Percentiles rank a stretch among this genome's conserved stretches.
phyloP scores from a whole-genome alignment of 2,888 invertebrate genomes.

The Caenorhabditis zanzibari region DNA sequence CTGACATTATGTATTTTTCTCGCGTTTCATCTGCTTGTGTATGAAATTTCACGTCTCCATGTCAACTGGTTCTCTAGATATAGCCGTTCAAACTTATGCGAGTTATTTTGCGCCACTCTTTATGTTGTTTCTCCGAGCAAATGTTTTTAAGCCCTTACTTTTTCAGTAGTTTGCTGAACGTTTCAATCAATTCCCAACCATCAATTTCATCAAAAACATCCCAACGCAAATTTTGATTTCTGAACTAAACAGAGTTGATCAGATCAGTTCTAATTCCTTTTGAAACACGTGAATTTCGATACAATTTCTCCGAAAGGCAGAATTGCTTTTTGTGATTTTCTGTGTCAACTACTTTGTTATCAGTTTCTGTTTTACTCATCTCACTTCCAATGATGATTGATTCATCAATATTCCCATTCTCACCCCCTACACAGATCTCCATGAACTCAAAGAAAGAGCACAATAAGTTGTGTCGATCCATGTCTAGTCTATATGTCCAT shows the following conservation, averaged over 20 bases:
- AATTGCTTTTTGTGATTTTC: slow-evolving; percentile 16
- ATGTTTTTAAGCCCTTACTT: too few species aligned
- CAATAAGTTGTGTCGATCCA: not conserved
- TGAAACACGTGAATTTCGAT: not conserved
- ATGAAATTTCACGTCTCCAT: too few species aligned
- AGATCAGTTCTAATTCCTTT: not conserved
- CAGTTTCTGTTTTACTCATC: slow-evolving; percentile 26
- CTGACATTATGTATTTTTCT: too few species aligned
- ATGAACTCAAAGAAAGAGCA: not conserved
- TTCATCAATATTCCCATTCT: not conserved
- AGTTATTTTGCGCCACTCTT: too few species aligned
- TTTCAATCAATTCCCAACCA: not conserved
- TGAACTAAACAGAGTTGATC: not conserved
- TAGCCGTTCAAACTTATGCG: too few species aligned
- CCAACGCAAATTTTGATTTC: not conserved
- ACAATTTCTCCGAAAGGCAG: slow-evolving; percentile 8
- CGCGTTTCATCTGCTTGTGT: too few species aligned
- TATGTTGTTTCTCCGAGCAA: too few species aligned
- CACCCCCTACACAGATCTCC: not conserved
- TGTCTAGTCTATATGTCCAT: slow-evolving; percentile 2
- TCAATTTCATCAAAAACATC: not conserved
- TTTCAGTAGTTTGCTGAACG: too few species aligned
- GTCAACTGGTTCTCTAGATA: too few species aligned
- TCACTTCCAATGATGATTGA: slow-evolving; percentile 2
- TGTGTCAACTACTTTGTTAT: slow-evolving; percentile 18